A percentile compares a stretch with the other conserved stretches of the same genome.
Evolutionary conservation across 1,140 invertebrate species (phyloP).

Genomic region (Halictus rubicundus): DNA sequence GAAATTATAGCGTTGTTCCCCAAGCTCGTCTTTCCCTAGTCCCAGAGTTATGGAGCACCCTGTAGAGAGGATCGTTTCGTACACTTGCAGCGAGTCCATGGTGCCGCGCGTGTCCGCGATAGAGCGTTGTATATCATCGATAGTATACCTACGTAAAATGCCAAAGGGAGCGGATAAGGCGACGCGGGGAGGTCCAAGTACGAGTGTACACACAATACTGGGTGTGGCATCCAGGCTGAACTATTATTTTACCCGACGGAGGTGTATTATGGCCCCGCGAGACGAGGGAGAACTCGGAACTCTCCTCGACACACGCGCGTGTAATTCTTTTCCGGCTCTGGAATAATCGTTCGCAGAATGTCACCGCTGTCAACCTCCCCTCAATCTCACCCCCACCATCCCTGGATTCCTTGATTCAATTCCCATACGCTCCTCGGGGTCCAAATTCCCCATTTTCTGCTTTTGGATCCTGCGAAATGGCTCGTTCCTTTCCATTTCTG

Average conservation of each 20-base stretch:
- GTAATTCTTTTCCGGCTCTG: conserved; percentile 8
- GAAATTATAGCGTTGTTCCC: no score
- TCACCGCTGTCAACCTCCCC: neutral
- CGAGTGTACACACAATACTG: conserved; percentile 73
- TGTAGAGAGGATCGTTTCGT: neutral
- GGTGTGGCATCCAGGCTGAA: conserved; percentile 68
- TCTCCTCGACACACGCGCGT: neutral
- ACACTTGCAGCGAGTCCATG: conserved; percentile 15
- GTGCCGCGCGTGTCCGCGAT: conserved; percentile 29
- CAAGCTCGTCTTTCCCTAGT: neutral
- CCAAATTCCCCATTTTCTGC: no score
- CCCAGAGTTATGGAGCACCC: neutral
- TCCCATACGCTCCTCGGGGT: no score
- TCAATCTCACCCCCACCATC: no score
- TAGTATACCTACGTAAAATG: conserved; percentile 70
- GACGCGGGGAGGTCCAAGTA: conserved; percentile 63
- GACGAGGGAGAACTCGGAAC: neutral
- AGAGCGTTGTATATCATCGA: conserved; percentile 67
- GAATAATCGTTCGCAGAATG: conserved; percentile 35
- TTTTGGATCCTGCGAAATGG: neutral
- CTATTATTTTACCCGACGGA: conserved; percentile 63
- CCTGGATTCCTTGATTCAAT: no score
- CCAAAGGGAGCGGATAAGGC: conserved; percentile 68
- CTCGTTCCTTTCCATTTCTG: neutral
- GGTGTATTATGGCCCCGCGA: conserved; percentile 38